These are phyloP conservation scores for Aphelenchoides bicaudatus DNA, from an alignment of 2,888 invertebrate genomes.

Conservation along the genomic window DNA sequence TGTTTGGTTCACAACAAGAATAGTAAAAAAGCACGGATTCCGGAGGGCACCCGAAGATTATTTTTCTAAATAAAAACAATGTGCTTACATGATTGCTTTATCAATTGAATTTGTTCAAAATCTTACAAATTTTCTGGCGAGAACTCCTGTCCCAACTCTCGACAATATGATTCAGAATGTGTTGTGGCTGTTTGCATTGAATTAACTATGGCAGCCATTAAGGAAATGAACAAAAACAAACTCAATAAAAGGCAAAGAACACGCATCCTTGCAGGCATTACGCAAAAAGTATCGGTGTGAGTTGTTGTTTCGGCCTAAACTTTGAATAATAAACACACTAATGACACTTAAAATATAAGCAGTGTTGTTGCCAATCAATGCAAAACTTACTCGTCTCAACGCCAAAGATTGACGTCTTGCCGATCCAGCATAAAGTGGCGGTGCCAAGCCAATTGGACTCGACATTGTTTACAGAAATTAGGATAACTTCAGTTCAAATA, in stretches of 20 bases:
- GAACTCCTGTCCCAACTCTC: neutral
- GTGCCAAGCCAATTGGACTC: too few species aligned
- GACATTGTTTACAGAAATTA: too few species aligned
- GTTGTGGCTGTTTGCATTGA: neutral
- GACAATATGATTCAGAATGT: constrained; percentile 3
- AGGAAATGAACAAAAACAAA: neutral
- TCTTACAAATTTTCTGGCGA: too few species aligned
- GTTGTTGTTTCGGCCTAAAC: too few species aligned
- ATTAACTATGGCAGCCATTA: constrained; percentile 13
- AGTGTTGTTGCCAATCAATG: too few species aligned
- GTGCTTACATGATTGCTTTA: constrained; percentile 1
- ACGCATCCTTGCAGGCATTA: constrained; percentile 6
- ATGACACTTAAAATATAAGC: too few species aligned
- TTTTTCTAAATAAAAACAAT: neutral
- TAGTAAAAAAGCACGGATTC: constrained; percentile 13
- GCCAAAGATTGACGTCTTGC: too few species aligned
- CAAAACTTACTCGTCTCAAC: too few species aligned
- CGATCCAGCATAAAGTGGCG: too few species aligned
- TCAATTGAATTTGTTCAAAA: too few species aligned
- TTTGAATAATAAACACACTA: too few species aligned
- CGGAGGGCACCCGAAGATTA: constrained; percentile 9
- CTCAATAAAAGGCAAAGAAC: neutral
- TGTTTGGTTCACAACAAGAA: neutral
- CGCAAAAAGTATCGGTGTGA: constrained; percentile 2
- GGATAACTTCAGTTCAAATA: too few species aligned